These are phyloP conservation scores for Muntiacus muntjak DNA, from an alignment of 2,113 vertebrate genomes.

Conservation along the genomic window DNA sequence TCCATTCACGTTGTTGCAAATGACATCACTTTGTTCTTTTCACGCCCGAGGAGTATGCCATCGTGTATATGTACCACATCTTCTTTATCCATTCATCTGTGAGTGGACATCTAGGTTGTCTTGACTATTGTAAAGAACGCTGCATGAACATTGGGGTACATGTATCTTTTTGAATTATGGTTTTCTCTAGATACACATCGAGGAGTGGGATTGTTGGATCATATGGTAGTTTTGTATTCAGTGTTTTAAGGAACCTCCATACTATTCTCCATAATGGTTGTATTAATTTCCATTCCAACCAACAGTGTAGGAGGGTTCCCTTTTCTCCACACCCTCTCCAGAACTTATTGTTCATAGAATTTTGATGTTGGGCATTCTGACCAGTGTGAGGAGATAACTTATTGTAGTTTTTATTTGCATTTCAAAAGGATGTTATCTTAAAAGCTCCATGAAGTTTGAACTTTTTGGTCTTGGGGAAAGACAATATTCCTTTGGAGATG, in stretches of 20 bases:
- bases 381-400: background rate
- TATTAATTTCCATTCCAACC: background rate
- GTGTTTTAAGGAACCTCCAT: background rate
- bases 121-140: background rate
- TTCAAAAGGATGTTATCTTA: background rate
- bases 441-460: background rate
- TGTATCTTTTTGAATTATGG: background rate
- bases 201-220: background rate
- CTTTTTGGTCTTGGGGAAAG: background rate
- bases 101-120: background rate
- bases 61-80: background rate
- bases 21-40: background rate
- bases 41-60: background rate
- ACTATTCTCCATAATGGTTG: background rate
- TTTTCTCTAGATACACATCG: background rate
- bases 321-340: background rate
- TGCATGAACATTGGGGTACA: background rate
- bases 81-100: background rate
- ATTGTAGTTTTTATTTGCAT: background rate
- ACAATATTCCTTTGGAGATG: background rate
- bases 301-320: background rate
- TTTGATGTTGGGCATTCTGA: background rate
- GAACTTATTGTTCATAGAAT: background rate
- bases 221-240: background rate
- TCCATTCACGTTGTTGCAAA: background rate